Evolutionary conservation across 2,113 vertebrate species (phyloP).

Genomic region (Cynocephalus volans): DNA sequence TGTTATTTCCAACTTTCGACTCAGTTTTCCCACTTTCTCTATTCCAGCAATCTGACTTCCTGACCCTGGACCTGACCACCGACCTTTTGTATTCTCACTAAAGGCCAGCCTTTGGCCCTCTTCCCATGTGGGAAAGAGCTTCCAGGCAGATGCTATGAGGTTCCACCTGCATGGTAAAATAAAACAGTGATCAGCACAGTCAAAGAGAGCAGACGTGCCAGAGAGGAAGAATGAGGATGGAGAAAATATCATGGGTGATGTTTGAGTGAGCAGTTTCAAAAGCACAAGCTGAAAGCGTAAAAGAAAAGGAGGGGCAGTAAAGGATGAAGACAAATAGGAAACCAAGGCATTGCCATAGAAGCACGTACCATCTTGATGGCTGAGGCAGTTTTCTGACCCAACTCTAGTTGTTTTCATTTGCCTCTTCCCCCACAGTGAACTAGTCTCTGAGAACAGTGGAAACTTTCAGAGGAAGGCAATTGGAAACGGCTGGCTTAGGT

Average conservation of each 20-base stretch:
- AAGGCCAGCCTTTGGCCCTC: not conserved
- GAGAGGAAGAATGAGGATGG: not conserved
- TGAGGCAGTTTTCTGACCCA: constrained; percentile 49
- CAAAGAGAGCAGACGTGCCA: not conserved
- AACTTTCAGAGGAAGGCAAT: constrained; percentile 31
- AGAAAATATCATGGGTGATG: not conserved
- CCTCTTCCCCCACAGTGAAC: not conserved
- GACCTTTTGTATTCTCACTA: not conserved
- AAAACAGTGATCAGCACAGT: not conserved
- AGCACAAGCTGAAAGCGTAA: not conserved
- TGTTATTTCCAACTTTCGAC: not conserved
- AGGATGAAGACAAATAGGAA: not conserved
- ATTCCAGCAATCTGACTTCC: not conserved
- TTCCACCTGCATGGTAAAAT: not conserved
- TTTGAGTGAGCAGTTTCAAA: not conserved
- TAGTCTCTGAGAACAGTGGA: not conserved
- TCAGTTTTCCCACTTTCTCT: not conserved
- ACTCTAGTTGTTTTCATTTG: not conserved
- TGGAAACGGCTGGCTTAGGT: not conserved
- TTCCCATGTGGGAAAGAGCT: not conserved
- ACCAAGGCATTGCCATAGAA: not conserved
- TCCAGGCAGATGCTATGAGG: not conserved
- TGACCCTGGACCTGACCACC: not conserved
- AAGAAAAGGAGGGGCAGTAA: too few species aligned
- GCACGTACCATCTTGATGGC: not conserved